These are phyloP conservation scores for Melanerpes formicivorus DNA, from an alignment of 2,113 vertebrate species.

Conservation along the genomic window DNA sequence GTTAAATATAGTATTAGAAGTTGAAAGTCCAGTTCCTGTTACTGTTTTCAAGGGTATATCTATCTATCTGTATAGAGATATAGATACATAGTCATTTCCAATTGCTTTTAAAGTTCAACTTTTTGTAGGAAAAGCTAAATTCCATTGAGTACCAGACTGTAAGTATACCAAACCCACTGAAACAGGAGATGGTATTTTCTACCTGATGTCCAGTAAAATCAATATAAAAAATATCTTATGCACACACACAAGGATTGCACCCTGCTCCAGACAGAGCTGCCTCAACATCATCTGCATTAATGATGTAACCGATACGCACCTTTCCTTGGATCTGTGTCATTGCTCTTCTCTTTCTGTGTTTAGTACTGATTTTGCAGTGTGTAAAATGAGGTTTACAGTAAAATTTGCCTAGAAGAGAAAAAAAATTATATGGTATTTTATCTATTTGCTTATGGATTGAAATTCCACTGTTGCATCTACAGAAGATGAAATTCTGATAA, in stretches of 20 bases:
- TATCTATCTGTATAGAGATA: no score
- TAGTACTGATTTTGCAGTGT: slow-evolving; percentile 83
- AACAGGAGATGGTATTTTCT: not conserved
- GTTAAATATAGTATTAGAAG: not conserved
- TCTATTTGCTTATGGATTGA: not conserved
- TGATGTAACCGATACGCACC: slow-evolving; percentile 18
- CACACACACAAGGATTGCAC: not conserved
- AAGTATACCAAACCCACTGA: not conserved
- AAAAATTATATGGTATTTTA: not conserved
- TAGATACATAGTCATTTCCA: not conserved
- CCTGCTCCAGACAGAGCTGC: not conserved
- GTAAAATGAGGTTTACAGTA: slow-evolving; percentile 96
- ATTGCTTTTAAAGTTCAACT: not conserved
- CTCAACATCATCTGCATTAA: not conserved
- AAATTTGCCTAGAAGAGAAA: slow-evolving; percentile 84
- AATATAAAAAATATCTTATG: no score
- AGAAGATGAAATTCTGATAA: not conserved
- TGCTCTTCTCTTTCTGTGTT: slow-evolving; percentile 79
- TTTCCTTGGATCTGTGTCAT: slow-evolving; percentile 72
- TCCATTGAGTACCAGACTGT: not conserved
- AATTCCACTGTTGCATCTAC: not conserved
- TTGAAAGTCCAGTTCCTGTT: accelerated
- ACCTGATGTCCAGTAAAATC: no score
- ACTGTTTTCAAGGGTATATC: not conserved
- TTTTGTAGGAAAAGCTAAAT: not conserved